phyloP scores from a whole-genome alignment of 2,888 invertebrate genomes.

The Pegoplata infirma region DNA sequence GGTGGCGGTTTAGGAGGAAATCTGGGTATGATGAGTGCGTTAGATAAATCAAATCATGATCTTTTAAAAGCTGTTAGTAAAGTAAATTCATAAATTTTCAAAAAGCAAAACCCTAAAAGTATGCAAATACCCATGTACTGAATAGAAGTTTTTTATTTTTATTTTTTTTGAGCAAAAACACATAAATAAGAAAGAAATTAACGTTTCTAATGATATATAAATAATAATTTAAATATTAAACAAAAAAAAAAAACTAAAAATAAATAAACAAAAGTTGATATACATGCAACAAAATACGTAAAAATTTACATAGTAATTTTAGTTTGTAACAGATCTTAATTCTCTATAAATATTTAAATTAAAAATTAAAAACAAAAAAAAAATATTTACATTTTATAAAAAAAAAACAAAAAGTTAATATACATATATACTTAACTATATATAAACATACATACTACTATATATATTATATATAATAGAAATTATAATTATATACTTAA shows the following conservation, averaged over 20 bases:
- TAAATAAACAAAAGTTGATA: no score
- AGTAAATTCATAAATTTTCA: constrained; percentile 77
- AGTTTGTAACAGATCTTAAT: constrained; percentile 63
- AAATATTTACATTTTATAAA: constrained; percentile 64
- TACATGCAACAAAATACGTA: constrained; percentile 72
- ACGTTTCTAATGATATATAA: constrained; percentile 24
- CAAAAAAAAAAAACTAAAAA: constrained; percentile 30
- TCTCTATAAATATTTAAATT: constrained; percentile 55
- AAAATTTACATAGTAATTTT: constrained; percentile 75
- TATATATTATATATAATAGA: constrained; percentile 31
- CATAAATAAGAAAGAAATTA: constrained; percentile 8
- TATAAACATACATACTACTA: constrained; percentile 48
- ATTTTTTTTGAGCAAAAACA: not conserved
- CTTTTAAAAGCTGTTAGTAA: constrained; percentile 78
- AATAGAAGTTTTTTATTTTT: constrained; percentile 20
- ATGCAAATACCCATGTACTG: constrained; percentile 35
- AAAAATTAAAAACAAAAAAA: constrained; percentile 46
- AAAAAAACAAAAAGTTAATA: constrained; percentile 23
- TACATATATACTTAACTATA: constrained; percentile 31
- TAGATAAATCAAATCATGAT: constrained; percentile 78
- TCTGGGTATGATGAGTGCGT: constrained; percentile 78
- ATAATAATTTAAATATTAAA: constrained; percentile 38
- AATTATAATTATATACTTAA: constrained; percentile 19
- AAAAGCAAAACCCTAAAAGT: constrained; percentile 2
- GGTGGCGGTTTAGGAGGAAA: constrained; percentile 76